Percentiles rank a stretch among this genome's conserved stretches.
These are phyloP conservation scores for Lutraria rhynchaena DNA, from an alignment of 1,140 invertebrate genomes.

Conservation along the genomic window DNA sequence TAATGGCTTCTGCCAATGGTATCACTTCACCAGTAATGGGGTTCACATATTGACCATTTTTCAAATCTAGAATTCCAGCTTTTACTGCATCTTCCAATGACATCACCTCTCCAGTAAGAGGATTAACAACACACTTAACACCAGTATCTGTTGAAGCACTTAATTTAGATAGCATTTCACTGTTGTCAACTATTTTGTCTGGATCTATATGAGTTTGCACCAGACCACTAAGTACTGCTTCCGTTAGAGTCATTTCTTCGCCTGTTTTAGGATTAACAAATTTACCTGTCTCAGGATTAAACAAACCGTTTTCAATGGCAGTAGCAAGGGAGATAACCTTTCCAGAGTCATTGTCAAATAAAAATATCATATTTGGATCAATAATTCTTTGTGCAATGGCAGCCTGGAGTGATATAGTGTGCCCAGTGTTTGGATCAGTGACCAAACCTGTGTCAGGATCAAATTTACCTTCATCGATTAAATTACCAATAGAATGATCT, in stretches of 20 bases:
- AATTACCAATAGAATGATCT: slow-evolving; percentile 69
- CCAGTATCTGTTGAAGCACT: slow-evolving; percentile 69
- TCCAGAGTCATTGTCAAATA: slow-evolving; percentile 72
- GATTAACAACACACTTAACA: slow-evolving; percentile 64
- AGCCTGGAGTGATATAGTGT: slow-evolving; percentile 84
- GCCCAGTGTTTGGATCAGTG: slow-evolving; percentile 85
- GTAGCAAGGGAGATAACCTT: slow-evolving; percentile 70
- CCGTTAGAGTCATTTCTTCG: slow-evolving; percentile 71
- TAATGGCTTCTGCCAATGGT: slow-evolving; percentile 70
- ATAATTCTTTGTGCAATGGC: slow-evolving; percentile 89
- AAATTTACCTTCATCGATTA: slow-evolving; percentile 90
- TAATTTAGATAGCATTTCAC: slow-evolving; percentile 69
- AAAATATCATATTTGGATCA: slow-evolving; percentile 86
- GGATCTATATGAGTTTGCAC: slow-evolving; percentile 72
- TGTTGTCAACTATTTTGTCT: slow-evolving; percentile 66
- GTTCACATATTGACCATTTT: slow-evolving; percentile 68
- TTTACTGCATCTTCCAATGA: slow-evolving; percentile 75
- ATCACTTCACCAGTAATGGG: slow-evolving; percentile 62
- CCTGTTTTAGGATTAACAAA: slow-evolving; percentile 70
- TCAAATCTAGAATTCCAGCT: slow-evolving; percentile 72
- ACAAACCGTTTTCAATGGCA: slow-evolving; percentile 73
- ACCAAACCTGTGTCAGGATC: slow-evolving; percentile 87
- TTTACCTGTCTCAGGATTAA: slow-evolving; percentile 71
- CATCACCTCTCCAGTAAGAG: slow-evolving; percentile 61
- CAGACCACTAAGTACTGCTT: slow-evolving; percentile 71